Evolutionary conservation across 2,113 vertebrate species (phyloP), one percentile per base, ranked within the genome.

Genomic region (Forbesichthys agassizii): DNA sequence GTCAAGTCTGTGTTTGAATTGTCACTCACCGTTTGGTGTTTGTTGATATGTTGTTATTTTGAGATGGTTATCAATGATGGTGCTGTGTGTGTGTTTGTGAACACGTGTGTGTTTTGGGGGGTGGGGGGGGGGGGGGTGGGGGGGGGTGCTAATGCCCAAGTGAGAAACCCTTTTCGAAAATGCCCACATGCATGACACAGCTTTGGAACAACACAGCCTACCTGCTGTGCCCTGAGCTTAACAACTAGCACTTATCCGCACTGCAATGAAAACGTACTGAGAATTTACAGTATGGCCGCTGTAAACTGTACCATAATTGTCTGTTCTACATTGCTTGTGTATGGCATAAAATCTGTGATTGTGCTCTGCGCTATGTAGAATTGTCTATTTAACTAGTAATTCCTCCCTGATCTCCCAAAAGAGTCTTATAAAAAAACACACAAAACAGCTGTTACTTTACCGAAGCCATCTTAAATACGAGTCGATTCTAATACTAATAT

Each of bases 121-220:
- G 27, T 1, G 54, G 73, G 76, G 79, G 68, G 73, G 79, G 68
- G 73, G 27, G 27, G 27, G 27, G 27, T 1, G 54, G 73, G 76
- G 54, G 73, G 76, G 79, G 68, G 73, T 77, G 78, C 84, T 61
- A 54, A 82, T 71, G 77, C 78, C 58, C 71, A 46, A 74, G 57
- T 71, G 69, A 61, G 79, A 75, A 83, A 76, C 54, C 85, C 72
- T 75, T 78, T 47, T 14, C 33, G 64, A 79, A 84, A 82, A 63
- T 49, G 72, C 67, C 69, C 4, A 7, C 62, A 46, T 10, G 48
- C 27, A 65, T 74, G 65, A 75, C 79, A 73, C 52, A 54, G 47
- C 9, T 12, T 6, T 63, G 49, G 3, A 52, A 14, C 10, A 52
- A 2, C 48, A 14, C 48, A 14, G 42, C 16, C 58, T 46, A 56